Base-by-base conservation (phyloP, 2,113 vertebrate species). In the Gymnocephalus cernua region DNA sequence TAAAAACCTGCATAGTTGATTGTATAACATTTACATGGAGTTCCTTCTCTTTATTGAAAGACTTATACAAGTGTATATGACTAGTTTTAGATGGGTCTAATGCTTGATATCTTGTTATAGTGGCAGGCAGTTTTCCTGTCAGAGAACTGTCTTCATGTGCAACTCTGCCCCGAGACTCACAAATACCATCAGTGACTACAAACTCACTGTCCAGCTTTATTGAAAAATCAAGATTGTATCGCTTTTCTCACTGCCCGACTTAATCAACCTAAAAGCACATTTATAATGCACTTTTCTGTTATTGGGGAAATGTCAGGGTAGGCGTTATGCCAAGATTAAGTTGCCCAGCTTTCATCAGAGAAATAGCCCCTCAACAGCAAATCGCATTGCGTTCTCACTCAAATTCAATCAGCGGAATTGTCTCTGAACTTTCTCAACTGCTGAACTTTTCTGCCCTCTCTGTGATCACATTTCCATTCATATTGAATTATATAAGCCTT, bases 231-330 rank as follows among this genome's bases (percentile, higher is more conserved):
- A 73, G 67, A 92, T 75, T 63, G 29, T 68, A 48, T 77, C 27
- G 41, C 71, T 82, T 82, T 61, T 58, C 84, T 47, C 72, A 0
- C 32, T 1, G 57, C 80, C 80, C 16, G 76, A 82, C 81, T 78
- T 80, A 90, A 94, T 94, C 93, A 92, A 59, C 80, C 84, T 94
- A 91, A 95, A 89, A 95, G 93, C 94, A 88, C 81, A 89, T 92
- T 89, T 87, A 78, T 89, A 88, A 92, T 57, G 70, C 77, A 67
- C 87, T 82, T 91, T 86, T 85, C 67, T 87, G 73, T 76, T 89
- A 88, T 83, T 86, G 90, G 76, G 61, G 70, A 87, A 90, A 85
- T 29, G 85, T 90, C 90, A 86, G 79, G 50, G 82, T 63, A 29
- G 74, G 77, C 75, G 51, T 78, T 51, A 61, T 77, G 51, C 75